A percentile compares a stretch with the other conserved stretches of the same genome.
Conservation (phyloP, 1,140 invertebrate species). For the Drosophila erecta region DNA sequence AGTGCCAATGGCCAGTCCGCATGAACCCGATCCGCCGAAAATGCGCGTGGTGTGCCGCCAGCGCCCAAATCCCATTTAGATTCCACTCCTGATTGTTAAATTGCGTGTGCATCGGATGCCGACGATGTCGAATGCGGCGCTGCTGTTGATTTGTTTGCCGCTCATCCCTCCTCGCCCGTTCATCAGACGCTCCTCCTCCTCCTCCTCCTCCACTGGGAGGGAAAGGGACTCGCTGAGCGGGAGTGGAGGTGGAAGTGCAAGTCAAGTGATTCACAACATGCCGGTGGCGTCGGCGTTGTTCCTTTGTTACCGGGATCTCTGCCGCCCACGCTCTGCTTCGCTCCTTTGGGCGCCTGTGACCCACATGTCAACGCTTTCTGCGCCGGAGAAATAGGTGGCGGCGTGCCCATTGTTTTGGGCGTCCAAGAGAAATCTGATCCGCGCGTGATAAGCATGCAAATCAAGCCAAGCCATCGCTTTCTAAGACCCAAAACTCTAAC, state of each 20-base stretch:
- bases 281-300: slow-evolving; percentile 42
- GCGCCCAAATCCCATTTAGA: neutral
- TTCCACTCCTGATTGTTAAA: neutral
- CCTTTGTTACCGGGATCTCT: slow-evolving; percentile 33
- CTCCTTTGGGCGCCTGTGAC: slow-evolving; percentile 15
- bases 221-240: neutral
- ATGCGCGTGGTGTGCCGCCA: neutral
- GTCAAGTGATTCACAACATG: slow-evolving; percentile 48
- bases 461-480: slow-evolving; percentile 7
- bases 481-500: slow-evolving; percentile 17
- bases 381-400: neutral
- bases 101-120: neutral
- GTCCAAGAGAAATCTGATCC: slow-evolving; percentile 18
- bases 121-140: neutral
- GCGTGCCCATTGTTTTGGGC: slow-evolving; percentile 2
- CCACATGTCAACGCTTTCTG: slow-evolving; percentile 10
- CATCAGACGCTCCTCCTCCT: neutral
- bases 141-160: slow-evolving; percentile 8
- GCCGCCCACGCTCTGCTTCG: neutral
- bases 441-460: slow-evolving; percentile 27
- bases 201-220: neutral
- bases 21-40: neutral
- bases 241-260: slow-evolving; percentile 4
- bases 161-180: neutral
- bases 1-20: neutral